phyloP scores from a whole-genome alignment of 2,888 invertebrate genomes.

The Mactromeris polynyma region DNA sequence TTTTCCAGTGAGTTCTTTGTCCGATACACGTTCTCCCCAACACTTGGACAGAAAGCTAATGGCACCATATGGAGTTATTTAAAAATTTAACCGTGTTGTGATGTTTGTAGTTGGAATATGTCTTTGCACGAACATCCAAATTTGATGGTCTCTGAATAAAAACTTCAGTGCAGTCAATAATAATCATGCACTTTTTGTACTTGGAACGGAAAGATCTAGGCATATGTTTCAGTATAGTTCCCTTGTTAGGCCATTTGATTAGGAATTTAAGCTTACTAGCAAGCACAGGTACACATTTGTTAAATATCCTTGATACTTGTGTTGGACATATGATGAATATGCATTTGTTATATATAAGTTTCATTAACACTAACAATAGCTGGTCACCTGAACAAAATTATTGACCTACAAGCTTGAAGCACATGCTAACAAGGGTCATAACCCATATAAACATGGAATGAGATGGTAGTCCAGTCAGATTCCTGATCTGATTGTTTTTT shows the following conservation, averaged over 20 bases:
- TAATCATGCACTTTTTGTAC: no score
- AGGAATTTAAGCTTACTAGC: conserved; percentile 26
- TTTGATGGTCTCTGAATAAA: conserved; percentile 43
- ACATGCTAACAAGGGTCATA: not conserved
- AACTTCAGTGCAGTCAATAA: conserved; percentile 48
- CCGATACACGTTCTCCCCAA: no score
- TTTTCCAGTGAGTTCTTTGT: conserved; percentile 40
- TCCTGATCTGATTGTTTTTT: no score
- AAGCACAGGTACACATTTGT: conserved; percentile 9
- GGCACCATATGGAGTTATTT: conserved; percentile 34
- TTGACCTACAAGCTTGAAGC: not conserved
- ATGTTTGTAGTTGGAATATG: conserved; percentile 38
- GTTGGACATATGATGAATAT: conserved; percentile 21
- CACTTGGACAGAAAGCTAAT: no score
- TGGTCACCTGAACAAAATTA: not conserved
- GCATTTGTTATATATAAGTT: conserved; percentile 22
- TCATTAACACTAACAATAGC: no score
- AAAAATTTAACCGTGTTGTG: conserved; percentile 36
- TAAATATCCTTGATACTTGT: no score
- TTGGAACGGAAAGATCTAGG: conserved; percentile 32
- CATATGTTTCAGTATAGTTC: not conserved
- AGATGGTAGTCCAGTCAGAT: not conserved
- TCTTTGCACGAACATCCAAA: conserved; percentile 25
- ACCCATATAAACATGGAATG: not conserved
- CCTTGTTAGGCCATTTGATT: conserved; percentile 28